Base-by-base conservation (phyloP, 2,888 invertebrate genomes). In the Candidula unifasciata region DNA sequence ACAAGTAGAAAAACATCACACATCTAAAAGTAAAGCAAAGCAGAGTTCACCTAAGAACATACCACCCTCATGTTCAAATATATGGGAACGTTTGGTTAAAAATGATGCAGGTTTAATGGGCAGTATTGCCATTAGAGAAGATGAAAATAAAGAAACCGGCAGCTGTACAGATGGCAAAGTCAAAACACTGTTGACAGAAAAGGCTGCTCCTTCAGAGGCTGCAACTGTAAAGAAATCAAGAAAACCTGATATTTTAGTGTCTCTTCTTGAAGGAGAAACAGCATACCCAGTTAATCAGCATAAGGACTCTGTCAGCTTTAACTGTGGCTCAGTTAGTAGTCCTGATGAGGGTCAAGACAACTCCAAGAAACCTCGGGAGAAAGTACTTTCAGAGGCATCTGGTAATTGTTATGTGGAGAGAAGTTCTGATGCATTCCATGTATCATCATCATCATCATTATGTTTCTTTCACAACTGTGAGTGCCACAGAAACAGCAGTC, bases 391-490 rank as follows among this genome's bases (percentile, higher is more conserved):
- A 66, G 27, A 27, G n/a, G 78, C n/a, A 37, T 18, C 57, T 44
- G 54, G 82, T 33, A 73, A 6, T 16, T 80, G 69, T 35, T 57
- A 10, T 3, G 21, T 10, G 0, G 69, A 57, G 27, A 52, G 27
- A 27, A 69, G n/a, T n/a, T 44, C 33, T 8, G 44, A 73, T 18
- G 35, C 44, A 13, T 71, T 52, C n/a, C 44, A 27, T 68, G 66
- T 37, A 35, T 78, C 64, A 16, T 37, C 78, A 44, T 30, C 78
- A 37, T n/a, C 35, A 10, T 64, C 82, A 10, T 27, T 83, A 24
- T 83, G 83, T 35, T 79, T 79, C 64, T 83, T 83, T 60, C 79
- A 73, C 16, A 71, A 83, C 66, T 79, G 79, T 33, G 83, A 83
- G 13, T n/a, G 54, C 33, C 83, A 73, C 27, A 79, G 44, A 37